Conservation (phyloP, 2,113 vertebrate species). For the Orientallactaga bullata region DNA sequence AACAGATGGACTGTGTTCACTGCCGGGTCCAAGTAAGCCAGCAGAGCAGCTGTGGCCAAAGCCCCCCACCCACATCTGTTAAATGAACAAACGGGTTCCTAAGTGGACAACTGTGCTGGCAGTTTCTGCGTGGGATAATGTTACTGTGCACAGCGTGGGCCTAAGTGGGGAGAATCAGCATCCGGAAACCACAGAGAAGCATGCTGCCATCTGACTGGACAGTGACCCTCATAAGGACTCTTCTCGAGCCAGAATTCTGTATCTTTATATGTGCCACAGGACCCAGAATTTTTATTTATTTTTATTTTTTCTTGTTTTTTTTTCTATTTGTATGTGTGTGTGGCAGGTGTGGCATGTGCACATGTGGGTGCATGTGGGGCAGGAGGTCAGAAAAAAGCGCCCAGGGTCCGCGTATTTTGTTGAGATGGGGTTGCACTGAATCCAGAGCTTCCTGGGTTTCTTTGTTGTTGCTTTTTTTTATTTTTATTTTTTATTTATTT, state of each 20-base stretch:
- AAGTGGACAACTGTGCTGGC: background rate
- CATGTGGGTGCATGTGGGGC: no score
- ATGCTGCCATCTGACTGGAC: background rate
- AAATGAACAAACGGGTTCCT: accelerated
- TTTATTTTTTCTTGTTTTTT: background rate
- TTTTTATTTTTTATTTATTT: no score
- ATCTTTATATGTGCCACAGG: background rate
- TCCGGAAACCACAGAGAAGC: background rate
- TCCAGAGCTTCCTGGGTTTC: no score
- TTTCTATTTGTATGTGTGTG: background rate
- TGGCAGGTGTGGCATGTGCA: no score
- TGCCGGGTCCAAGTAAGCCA: background rate
- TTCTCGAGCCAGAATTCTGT: background rate
- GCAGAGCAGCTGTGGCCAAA: background rate
- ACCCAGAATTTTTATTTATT: background rate
- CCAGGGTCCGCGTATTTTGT: no score
- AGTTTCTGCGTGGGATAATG: accelerated
- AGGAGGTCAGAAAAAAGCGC: no score
- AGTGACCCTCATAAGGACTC: background rate
- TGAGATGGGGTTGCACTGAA: no score
- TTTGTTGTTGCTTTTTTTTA: no score
- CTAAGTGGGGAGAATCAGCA: background rate
- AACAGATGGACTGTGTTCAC: background rate
- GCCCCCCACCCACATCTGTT: background rate
- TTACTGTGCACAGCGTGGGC: no score